Percentiles rank a stretch among this genome's conserved stretches.
Evolutionary conservation across 2,888 invertebrate species (phyloP).

Genomic region (Spisula subtruncata): DNA sequence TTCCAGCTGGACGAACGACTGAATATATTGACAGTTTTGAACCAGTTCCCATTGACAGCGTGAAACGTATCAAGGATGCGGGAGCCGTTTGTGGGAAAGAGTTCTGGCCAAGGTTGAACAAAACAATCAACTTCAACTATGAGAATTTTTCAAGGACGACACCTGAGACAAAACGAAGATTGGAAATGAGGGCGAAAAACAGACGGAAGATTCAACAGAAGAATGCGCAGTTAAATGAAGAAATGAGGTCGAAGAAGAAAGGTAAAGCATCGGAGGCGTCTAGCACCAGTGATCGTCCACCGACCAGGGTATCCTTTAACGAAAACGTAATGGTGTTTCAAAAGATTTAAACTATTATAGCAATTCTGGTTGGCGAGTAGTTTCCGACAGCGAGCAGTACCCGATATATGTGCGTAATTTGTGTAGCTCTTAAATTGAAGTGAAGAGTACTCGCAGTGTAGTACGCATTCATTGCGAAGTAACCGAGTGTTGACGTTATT

Average conservation of each 20-base stretch:
- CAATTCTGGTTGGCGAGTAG: not conserved
- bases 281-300: conserved; percentile 43
- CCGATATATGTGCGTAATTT: too few relatives aligned
- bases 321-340: conserved; percentile 71
- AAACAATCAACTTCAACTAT: conserved; percentile 58
- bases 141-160: conserved; percentile 63
- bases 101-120: conserved; percentile 43
- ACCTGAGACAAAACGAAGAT: conserved; percentile 54
- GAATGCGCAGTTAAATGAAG: conserved; percentile 56
- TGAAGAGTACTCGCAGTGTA: too few relatives aligned
- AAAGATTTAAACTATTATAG: conserved; percentile 51
- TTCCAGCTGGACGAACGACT: not conserved
- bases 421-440: too few relatives aligned
- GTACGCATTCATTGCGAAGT: not conserved
- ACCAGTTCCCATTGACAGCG: conserved; percentile 20
- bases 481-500: not conserved
- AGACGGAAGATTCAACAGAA: conserved; percentile 61
- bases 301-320: conserved; percentile 67
- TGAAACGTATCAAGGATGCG: conserved; percentile 21
- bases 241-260: conserved; percentile 24
- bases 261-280: not conserved
- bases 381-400: too few relatives aligned
- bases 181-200: conserved; percentile 60
- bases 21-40: not conserved
- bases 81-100: conserved; percentile 44